Evolutionary conservation across 2,113 vertebrate species (phyloP).

Genomic region (Elephas maximus): DNA sequence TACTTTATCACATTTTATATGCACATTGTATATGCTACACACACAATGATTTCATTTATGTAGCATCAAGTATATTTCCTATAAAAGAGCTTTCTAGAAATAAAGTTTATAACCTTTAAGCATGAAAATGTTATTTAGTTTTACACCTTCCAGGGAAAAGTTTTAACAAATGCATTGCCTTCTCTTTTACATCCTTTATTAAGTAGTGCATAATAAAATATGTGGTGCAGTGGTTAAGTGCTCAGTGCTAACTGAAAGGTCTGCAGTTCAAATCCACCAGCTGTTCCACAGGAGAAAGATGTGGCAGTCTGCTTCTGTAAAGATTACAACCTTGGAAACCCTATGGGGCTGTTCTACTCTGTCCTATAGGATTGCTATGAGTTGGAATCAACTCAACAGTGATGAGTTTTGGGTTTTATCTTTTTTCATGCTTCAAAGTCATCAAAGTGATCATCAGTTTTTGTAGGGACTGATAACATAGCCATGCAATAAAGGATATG

Average conservation of each 20-base stretch:
- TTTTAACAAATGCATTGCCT: background rate
- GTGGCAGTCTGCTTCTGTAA: too few species aligned
- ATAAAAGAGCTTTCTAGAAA: conserved; percentile 16
- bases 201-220: background rate
- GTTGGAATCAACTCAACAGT: too few species aligned
- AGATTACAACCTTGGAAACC: too few species aligned
- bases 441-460: background rate
- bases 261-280: too few species aligned
- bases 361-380: too few species aligned
- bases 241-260: too few species aligned
- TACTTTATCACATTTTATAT: background rate
- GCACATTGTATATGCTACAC: background rate
- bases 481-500: background rate
- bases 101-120: background rate
- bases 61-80: background rate
- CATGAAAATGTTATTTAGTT: background rate
- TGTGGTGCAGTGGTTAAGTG: too few species aligned
- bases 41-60: background rate
- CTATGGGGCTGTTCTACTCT: too few species aligned
- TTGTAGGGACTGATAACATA: background rate
- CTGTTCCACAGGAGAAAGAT: too few species aligned
- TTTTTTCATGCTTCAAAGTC: background rate
- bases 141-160: background rate
- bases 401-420: background rate
- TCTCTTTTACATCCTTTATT: background rate